A percentile compares a stretch with the other conserved stretches of the same genome.
Conservation (phyloP, 2,113 vertebrate genomes). For the Siniperca knerii region DNA sequence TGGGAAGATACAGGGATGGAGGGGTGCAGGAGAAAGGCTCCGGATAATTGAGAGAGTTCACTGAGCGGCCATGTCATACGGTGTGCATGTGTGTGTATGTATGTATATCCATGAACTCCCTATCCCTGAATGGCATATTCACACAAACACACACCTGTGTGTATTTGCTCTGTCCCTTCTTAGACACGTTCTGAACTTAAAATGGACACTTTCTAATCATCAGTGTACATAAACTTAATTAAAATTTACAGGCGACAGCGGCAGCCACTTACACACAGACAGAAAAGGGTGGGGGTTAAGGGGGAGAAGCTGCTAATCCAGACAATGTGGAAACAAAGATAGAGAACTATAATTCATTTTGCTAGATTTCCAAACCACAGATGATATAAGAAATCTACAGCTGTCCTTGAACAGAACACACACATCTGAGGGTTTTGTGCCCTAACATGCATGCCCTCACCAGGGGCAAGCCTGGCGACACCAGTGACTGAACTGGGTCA, state of each 20-base stretch:
- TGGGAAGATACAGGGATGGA: conserved; percentile 63
- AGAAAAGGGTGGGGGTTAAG: background rate
- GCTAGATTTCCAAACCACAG: background rate
- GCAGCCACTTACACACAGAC: background rate
- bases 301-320: background rate
- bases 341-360: conserved; percentile 12
- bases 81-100: background rate
- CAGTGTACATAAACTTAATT: background rate
- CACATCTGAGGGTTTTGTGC: conserved; percentile 66
- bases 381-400: conserved; percentile 39
- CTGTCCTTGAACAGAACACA: conserved; percentile 49
- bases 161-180: background rate
- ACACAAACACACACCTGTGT: conserved; percentile 21
- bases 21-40: conserved; percentile 55
- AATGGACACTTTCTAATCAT: conserved; percentile 4
- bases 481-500: conserved; percentile 81
- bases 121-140: background rate
- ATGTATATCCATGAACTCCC: conserved; percentile 22
- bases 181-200: conserved; percentile 8
- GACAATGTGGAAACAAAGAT: conserved; percentile 13
- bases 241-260: background rate
- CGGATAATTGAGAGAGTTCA: conserved; percentile 76
- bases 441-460: conserved; percentile 74
- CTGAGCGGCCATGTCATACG: conserved; percentile 53
- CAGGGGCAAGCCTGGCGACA: conserved; percentile 76